Conservation (phyloP, 2,113 vertebrate species). For the Apteryx owenii region DNA sequence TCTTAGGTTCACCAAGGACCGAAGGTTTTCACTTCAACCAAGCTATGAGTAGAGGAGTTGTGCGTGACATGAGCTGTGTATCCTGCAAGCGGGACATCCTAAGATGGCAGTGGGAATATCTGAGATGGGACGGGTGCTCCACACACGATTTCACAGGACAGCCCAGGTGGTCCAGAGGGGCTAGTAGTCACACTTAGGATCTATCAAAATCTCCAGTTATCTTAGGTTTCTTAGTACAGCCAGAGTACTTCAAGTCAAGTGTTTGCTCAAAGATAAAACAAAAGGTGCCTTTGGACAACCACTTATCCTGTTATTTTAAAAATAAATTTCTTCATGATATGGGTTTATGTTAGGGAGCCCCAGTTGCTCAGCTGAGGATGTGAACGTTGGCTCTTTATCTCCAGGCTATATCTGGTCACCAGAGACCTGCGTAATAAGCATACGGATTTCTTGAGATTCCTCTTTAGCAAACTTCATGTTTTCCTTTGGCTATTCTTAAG, state of each 20-base stretch:
- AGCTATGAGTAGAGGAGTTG: not conserved
- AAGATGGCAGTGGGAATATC: not conserved
- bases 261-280: not conserved
- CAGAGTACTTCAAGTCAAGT: not conserved
- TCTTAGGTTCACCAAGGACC: not conserved
- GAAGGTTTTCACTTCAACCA: not conserved
- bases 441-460: not conserved
- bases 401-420: not conserved
- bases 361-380: not conserved
- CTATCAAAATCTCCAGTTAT: not conserved
- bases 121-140: not conserved
- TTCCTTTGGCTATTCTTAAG: not conserved
- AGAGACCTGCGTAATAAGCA: not conserved
- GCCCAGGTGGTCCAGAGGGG: not conserved
- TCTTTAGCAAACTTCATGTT: not conserved
- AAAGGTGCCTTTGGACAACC: not conserved
- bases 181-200: accelerated
- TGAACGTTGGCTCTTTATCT: not conserved
- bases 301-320: not conserved
- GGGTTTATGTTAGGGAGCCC: not conserved
- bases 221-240: not conserved
- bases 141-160: not conserved
- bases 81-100: not conserved
- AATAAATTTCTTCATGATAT: not conserved
- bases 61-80: not conserved